Evolutionary conservation across 2,113 vertebrate genomes (phyloP), one percentile per base, ranked within the genome.

Genomic region (Melanotaenia duboulayi): DNA sequence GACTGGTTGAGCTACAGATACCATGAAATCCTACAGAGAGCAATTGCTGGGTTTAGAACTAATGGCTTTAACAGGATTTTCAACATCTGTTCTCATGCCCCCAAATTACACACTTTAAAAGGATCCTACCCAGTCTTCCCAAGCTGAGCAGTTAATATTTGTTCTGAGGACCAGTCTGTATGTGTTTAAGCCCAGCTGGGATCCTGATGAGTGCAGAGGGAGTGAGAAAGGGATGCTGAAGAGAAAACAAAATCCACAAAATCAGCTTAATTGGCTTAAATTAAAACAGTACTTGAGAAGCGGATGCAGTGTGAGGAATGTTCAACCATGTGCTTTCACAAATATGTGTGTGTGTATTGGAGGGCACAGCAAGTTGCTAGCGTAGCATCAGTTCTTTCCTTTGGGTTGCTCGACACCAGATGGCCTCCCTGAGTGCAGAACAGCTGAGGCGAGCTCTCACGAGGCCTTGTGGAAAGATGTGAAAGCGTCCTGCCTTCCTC

Each of bases 381-480:
- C 51, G 20, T 46, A 73, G 42, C 61, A 14, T 54, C 42, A n/a
- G 68, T 63, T 78, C 32, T 73, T 80, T 84, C 66, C 57, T 71
- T 6, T 12, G 50, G 55, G 65, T 79, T 85, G 50, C 71, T 61
- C 75, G 57, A 78, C 68, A 79, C 80, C 88, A 91, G 84, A 91
- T 91, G 84, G 83, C 81, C 73, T 60, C 66, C 49, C 40, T 82
- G 71, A 94, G 92, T 54, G 94, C 86, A 66, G 87, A 95, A 92
- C 94, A 96, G 95, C 94, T 95, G 94, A 93, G 86, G 90, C 70
- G 59, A 86, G 78, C 87, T 93, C 82, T 94, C 92, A 93, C 90
- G 63, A 75, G 84, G 61, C 79, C 67, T 62, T 65, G 67, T 61
- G 28, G 13, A 1, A 65, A 77, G 67, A 76, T 60, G 52, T 66